phyloP scores from a whole-genome alignment of 2,888 invertebrate species.

The Blomia tropicalis region DNA sequence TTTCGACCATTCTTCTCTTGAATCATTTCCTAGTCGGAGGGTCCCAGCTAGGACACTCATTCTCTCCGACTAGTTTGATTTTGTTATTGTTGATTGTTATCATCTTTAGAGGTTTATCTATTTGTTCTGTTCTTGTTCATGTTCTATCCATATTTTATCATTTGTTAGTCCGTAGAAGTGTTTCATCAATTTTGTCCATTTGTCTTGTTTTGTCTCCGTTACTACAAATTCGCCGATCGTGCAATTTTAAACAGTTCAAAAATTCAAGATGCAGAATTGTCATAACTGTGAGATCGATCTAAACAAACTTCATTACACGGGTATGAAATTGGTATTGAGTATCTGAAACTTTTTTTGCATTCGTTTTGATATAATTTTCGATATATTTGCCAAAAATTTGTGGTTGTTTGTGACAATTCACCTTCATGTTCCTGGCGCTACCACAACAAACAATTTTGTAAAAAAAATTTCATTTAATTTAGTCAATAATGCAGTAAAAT shows the following conservation, averaged over 20 bases:
- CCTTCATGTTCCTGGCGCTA: too few relatives aligned
- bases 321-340: not conserved
- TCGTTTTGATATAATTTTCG: too few relatives aligned
- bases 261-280: slow-evolving; percentile 7
- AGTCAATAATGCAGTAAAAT: too few relatives aligned
- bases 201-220: not conserved
- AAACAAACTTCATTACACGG: not conserved
- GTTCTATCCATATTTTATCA: not conserved
- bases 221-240: too few relatives aligned
- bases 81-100: not conserved
- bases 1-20: not conserved
- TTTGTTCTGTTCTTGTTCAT: not conserved
- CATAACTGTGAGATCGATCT: slow-evolving; percentile 5
- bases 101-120: not conserved
- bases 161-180: not conserved
- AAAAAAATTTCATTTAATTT: too few relatives aligned
- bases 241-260: not conserved
- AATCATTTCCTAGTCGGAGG: not conserved
- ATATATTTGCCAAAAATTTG: too few relatives aligned
- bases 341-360: not conserved
- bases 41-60: not conserved
- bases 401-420: too few relatives aligned
- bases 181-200: not conserved
- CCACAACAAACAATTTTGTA: too few relatives aligned
- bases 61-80: not conserved